Conservation (phyloP, 2,888 invertebrate species). For the Philaethria dido region DNA sequence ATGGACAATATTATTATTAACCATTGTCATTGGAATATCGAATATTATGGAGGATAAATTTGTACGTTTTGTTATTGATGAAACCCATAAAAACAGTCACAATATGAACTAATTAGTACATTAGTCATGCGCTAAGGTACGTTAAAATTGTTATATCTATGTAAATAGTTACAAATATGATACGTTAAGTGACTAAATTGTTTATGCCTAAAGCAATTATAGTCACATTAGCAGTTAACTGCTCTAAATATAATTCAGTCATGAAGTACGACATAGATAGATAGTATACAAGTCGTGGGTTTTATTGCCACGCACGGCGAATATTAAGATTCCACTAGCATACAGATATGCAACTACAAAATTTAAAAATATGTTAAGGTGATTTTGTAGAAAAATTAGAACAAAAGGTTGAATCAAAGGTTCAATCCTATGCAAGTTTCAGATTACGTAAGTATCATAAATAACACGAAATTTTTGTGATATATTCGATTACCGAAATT, state of each 20-base stretch:
- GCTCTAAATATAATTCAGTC: background rate
- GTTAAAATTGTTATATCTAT: background rate
- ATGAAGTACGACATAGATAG: background rate
- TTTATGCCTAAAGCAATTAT: slow-evolving; percentile 9
- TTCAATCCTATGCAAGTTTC: too few species aligned
- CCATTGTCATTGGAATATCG: background rate
- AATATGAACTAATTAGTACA: slow-evolving; percentile 7
- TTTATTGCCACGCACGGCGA: background rate
- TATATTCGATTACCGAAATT: too few species aligned
- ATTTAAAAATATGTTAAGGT: too few species aligned
- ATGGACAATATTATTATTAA: slow-evolving; percentile 14
- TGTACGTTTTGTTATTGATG: background rate
- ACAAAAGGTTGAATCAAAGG: too few species aligned
- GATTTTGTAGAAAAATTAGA: too few species aligned
- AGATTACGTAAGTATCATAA: too few species aligned
- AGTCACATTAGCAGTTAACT: slow-evolving; percentile 12
- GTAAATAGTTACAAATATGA: slow-evolving; percentile 1
- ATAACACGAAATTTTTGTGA: too few species aligned
- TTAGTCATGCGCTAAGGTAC: background rate
- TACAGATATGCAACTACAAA: too few species aligned
- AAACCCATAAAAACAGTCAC: background rate
- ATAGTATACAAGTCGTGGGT: slow-evolving; percentile 1
- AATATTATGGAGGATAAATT: background rate
- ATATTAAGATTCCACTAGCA: background rate
- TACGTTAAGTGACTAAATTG: slow-evolving; percentile 7